Percentiles rank a stretch among this genome's conserved stretches.
Evolutionary conservation across 2,797 vertebrate genomes (phyloP).

Genomic region (Anguilla anguilla): DNA sequence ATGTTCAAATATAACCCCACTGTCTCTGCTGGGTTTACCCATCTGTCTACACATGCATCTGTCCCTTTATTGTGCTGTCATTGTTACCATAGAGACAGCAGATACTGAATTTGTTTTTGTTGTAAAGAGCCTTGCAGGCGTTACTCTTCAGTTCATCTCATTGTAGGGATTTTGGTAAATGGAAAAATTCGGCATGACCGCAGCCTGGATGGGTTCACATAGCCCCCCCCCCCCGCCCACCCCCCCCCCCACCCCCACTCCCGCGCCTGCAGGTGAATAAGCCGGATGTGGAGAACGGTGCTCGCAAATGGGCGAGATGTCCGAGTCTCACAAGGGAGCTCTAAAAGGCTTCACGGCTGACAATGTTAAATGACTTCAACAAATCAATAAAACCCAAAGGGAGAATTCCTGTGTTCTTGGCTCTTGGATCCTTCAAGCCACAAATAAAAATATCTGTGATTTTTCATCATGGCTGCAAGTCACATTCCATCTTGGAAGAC

Average conservation of each 20-base stretch:
- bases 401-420: not conserved
- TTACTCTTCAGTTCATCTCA: not conserved
- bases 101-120: not conserved
- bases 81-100: not conserved
- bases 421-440: not conserved
- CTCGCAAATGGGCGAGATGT: not conserved
- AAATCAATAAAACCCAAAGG: not conserved
- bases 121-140: not conserved
- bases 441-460: not conserved
- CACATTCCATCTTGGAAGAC: not conserved
- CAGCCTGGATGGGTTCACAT: not conserved
- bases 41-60: not conserved
- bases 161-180: not conserved
- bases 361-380: not conserved
- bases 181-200: not conserved
- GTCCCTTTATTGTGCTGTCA: not conserved
- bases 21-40: not conserved
- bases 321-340: not conserved
- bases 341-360: constrained; percentile 8
- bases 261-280: not conserved
- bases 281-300: not conserved
- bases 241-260: too few relatives aligned
- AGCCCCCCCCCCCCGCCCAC: too few relatives aligned
- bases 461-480: not conserved
- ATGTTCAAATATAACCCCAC: not conserved